These are phyloP conservation scores for Yponomeuta sedellus DNA, from an alignment of 2,888 invertebrate species.

Conservation along the genomic window DNA sequence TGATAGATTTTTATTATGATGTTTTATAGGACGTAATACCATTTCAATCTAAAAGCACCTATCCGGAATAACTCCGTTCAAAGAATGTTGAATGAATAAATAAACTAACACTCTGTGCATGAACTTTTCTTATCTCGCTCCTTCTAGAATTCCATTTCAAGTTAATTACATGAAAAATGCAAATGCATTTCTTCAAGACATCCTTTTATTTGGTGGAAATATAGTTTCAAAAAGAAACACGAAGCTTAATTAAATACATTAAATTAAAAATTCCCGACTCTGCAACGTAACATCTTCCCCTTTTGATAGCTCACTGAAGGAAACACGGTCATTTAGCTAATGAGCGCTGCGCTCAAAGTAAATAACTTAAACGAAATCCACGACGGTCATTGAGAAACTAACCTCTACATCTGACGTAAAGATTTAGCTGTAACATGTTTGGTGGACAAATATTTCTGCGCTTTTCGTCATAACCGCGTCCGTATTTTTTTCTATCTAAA, in stretches of 20 bases:
- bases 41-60: no score
- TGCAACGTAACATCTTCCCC: slow-evolving; percentile 29
- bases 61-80: no score
- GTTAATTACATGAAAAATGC: background rate
- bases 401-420: slow-evolving; percentile 53
- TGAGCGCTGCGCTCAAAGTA: slow-evolving; percentile 59
- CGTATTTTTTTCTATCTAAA: no score
- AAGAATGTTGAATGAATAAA: no score
- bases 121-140: no score
- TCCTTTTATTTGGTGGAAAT: background rate
- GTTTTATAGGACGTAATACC: no score
- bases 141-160: no score
- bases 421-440: slow-evolving; percentile 16
- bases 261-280: slow-evolving; percentile 5
- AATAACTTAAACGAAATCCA: slow-evolving; percentile 66
- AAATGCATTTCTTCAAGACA: background rate
- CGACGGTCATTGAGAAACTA: slow-evolving; percentile 49
- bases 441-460: background rate
- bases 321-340: slow-evolving; percentile 68
- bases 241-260: slow-evolving; percentile 10
- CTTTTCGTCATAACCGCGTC: background rate
- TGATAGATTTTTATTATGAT: no score
- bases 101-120: no score
- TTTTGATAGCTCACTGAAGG: slow-evolving; percentile 62
- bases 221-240: background rate